A percentile compares a stretch with the other conserved stretches of the same genome.
phyloP scores from a whole-genome alignment of 2,797 vertebrate genomes.

The Melanotaenia nigrans region DNA sequence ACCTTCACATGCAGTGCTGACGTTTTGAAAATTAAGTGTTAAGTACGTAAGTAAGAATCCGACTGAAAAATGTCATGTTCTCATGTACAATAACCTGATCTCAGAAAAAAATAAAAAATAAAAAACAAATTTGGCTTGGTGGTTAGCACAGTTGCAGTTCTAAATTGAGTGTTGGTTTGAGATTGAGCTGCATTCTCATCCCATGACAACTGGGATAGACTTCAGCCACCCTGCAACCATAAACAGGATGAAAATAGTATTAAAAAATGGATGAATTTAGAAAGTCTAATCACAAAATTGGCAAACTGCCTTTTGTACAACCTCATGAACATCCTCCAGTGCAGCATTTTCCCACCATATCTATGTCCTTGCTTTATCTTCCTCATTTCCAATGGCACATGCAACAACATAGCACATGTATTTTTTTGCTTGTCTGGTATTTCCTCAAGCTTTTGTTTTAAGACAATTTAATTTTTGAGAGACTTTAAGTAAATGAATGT shows the following conservation, averaged over 20 bases:
- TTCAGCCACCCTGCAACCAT: not conserved
- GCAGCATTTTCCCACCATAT: conserved; percentile 24
- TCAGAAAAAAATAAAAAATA: not conserved
- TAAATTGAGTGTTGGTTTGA: not conserved
- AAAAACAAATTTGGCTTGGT: not conserved
- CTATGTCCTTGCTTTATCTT: conserved; percentile 9
- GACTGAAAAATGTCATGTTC: conserved; percentile 49
- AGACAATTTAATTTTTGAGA: conserved; percentile 32
- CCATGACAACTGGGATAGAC: not conserved
- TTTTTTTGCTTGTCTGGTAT: conserved; percentile 16
- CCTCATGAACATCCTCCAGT: conserved; percentile 30
- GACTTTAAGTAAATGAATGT: conserved; percentile 58
- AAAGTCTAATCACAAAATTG: conserved; percentile 22
- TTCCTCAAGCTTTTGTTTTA: conserved; percentile 28
- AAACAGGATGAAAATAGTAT: not conserved
- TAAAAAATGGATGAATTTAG: conserved; percentile 36
- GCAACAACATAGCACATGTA: not conserved
- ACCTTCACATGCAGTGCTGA: conserved; percentile 10
- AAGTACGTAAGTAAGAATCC: conserved; percentile 37
- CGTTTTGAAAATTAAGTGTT: conserved; percentile 37
- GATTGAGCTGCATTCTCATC: not conserved
- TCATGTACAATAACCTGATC: conserved; percentile 51
- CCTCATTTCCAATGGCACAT: conserved; percentile 13
- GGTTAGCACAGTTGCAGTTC: not conserved
- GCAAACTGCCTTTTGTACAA: conserved; percentile 32